Evolutionary conservation across 2,113 vertebrate genomes (phyloP), one percentile per base, ranked within the genome.

Genomic region (Scomber japonicus): DNA sequence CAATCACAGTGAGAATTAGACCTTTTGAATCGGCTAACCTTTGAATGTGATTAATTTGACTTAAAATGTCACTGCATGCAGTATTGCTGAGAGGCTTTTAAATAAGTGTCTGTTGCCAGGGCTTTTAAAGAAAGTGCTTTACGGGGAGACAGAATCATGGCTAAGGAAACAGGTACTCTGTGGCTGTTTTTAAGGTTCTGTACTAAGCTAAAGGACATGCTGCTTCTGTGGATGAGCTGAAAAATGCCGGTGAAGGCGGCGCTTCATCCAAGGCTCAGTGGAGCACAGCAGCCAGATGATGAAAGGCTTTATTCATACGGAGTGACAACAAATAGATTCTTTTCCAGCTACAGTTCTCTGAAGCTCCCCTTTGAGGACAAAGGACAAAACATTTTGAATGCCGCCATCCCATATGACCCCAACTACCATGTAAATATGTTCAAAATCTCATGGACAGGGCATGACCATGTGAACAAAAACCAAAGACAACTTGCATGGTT

Each of bases 321-420:
- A 88, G 88, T 88, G 93, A 94, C 92, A 92, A 92, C 92, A 94
- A 93, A 92, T 92, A 85, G 86, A 91, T 90, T 91, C 85, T 83
- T 88, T 86, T 77, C 76, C 86, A 66, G 88, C 85, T 83, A 78
- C 89, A 80, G 78, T 89, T 71, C 87, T 85, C 87, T 82, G 85
- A 84, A 82, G 90, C 91, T 61, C 69, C 83, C 60, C 84, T 86
- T 76, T 71, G 73, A 87, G 87, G 82, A 94, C 91, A 93, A 90
- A 91, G 88, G 83, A 90, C 88, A 72, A 84, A 85, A 84, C 88
- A 88, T 77, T 82, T 91, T 82, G 56, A 93, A 89, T 77, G 79
- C 75, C 45, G 59, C 86, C 61, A 44, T 85, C 70, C 62, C 75
- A 62, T 82, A 83, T 54, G 79, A 80, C 76, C 76, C 81, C 77